These are phyloP conservation scores for Geopemphigus sp. DNA, from an alignment of 1,140 invertebrate species.

Conservation along the genomic window DNA sequence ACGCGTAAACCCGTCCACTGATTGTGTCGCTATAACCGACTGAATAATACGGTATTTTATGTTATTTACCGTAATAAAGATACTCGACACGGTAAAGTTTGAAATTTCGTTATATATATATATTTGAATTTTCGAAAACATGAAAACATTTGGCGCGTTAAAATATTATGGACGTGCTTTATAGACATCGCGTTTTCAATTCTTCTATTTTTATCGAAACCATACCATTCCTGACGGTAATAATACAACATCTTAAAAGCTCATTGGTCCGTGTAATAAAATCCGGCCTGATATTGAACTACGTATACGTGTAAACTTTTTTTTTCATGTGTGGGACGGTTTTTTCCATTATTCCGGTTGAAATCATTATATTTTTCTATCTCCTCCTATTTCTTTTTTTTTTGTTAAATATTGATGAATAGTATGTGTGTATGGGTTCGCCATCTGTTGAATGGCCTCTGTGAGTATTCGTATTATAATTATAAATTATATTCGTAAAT, in stretches of 20 bases:
- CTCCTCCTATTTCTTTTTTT: not conserved
- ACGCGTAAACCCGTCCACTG: too few relatives aligned
- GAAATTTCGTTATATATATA: not conserved
- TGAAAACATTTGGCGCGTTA: not conserved
- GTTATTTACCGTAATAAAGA: too few relatives aligned
- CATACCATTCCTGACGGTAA: not conserved
- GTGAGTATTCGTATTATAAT: not conserved
- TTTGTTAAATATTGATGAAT: conserved; percentile 21
- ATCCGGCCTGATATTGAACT: not conserved
- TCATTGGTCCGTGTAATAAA: conserved; percentile 32
- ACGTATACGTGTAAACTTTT: not conserved
- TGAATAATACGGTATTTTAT: too few relatives aligned
- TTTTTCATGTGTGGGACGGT: not conserved
- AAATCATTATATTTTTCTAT: not conserved
- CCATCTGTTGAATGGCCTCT: not conserved
- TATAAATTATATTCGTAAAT: too few relatives aligned
- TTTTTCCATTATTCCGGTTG: not conserved
- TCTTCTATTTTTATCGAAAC: conserved; percentile 13
- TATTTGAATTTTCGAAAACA: not conserved
- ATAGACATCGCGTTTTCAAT: conserved; percentile 9
- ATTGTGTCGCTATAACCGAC: too few relatives aligned
- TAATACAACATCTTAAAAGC: conserved; percentile 1
- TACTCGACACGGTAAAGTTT: too few relatives aligned
- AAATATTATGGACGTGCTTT: not conserved
- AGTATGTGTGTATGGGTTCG: not conserved